Base-by-base conservation (phyloP, 2,888 invertebrate species). In the Drosophila tripunctata region DNA sequence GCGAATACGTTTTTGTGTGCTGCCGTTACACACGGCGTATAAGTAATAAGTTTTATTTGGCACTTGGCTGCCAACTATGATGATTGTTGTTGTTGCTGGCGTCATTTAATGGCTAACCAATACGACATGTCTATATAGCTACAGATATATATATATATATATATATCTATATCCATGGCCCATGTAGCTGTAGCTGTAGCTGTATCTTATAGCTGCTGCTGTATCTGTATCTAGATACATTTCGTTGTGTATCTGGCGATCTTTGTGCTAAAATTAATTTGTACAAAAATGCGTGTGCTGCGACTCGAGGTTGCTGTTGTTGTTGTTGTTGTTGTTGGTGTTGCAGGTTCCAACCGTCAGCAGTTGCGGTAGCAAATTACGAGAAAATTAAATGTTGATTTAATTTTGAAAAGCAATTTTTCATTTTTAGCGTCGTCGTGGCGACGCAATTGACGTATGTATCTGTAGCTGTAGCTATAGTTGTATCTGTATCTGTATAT, bases 91-190 rank as follows among this genome's bases (percentile, higher is more conserved):
- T 56, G 54, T 58, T 61, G 62, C 60, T 72, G 75, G 78, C 85
- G 78, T 88, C 84, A 78, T 88, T 87, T 88, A 80, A 88, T 82
- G 87, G 82, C 85, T 80, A 88, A 84, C 88, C 88, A 87, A 82
- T 82, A 84, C 78, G 88, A 82, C 72, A 73, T 72, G 78, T 73
- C 67, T 77, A 73, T 73, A 73, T 77, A 61, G 8, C 8, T 27
- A 60, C 60, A 65, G 47, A 47, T 17, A 40, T 21, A 21, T 33
- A 47, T 60, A 38, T 77, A 73, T 65, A n/a, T n/a, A n/a, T n/a
- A n/a, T n/a, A n/a, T 21, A 21, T 33, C 51, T 60, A 38, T 77
- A 73, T 65, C 72, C 72, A 71, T 62, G 50, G 48, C 22, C 48
- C 30, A 35, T 69, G 54, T 58, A 78, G 67, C 50, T 57, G 72